A percentile compares a stretch with the other conserved stretches of the same genome.
Evolutionary conservation across 2,888 invertebrate species (phyloP).

Genomic region (Polymixis flavicincta): DNA sequence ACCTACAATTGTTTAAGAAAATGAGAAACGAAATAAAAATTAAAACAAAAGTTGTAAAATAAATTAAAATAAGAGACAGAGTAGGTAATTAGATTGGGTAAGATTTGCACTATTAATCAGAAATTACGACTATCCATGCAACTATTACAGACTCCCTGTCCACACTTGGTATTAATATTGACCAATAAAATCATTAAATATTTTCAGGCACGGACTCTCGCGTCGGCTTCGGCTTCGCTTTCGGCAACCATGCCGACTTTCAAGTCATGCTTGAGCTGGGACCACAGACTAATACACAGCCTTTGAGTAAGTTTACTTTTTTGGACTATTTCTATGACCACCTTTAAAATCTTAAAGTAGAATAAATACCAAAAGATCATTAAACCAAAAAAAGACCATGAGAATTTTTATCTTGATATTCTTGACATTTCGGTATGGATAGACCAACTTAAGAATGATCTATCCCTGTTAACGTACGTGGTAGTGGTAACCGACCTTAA

Average conservation of each 20-base stretch:
- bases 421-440: background rate
- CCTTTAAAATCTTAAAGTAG: background rate
- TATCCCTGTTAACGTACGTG: background rate
- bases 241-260: constrained; percentile 95
- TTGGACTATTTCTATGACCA: background rate
- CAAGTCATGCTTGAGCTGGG: constrained; percentile 94
- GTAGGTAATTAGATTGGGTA: no score
- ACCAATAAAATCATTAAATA: background rate
- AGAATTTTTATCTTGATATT: background rate
- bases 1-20: no score
- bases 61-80: no score
- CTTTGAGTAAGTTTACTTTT: constrained; percentile 88
- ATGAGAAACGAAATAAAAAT: no score
- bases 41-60: no score
- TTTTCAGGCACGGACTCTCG: constrained; percentile 94
- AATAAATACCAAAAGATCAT: background rate
- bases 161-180: background rate
- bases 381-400: background rate
- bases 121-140: background rate
- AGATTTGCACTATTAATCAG: no score
- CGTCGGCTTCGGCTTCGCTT: constrained; percentile 94
- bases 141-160: background rate
- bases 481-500: background rate
- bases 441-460: background rate
- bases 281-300: constrained; percentile 94